Evolutionary conservation across 2,113 vertebrate species (phyloP).

Genomic region (zebrafish (Danio rerio)): DNA sequence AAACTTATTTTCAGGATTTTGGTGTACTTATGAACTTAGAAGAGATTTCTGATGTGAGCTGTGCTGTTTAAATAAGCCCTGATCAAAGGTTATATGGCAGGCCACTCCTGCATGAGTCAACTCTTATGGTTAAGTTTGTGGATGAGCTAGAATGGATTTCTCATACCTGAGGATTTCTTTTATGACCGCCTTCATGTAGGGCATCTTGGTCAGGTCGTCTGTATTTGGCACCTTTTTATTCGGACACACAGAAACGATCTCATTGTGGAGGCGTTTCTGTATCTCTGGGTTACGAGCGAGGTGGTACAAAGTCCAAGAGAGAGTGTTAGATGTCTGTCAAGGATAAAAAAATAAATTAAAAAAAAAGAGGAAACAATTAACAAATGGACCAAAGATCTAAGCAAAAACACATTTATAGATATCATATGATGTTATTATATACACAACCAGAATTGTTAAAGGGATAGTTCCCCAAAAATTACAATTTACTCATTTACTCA

Average conservation of each 20-base stretch:
- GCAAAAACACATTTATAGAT: neutral
- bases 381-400: neutral
- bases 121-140: neutral
- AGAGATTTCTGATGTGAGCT: neutral
- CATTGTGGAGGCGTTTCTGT: conserved; percentile 70
- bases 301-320: conserved; percentile 78
- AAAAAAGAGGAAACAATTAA: neutral
- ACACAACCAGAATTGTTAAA: too few species aligned
- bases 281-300: conserved; percentile 64
- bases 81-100: neutral
- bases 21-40: neutral
- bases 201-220: conserved; percentile 72
- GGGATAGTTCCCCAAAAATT: too few species aligned
- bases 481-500: too few species aligned
- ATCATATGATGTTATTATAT: neutral
- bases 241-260: conserved; percentile 72
- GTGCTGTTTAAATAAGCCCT: neutral
- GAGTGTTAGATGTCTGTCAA: conserved; percentile 79
- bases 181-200: conserved; percentile 77
- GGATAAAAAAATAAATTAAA: too few species aligned
- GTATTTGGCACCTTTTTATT: conserved; percentile 60
- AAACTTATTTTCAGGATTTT: too few species aligned
- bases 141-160: neutral
- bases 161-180: conserved; percentile 79
- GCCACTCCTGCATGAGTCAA: neutral